Percentiles rank a stretch among this genome's conserved stretches.
These are phyloP conservation scores for Prunella fulvescens DNA, from an alignment of 2,113 vertebrate genomes.

Conservation along the genomic window DNA sequence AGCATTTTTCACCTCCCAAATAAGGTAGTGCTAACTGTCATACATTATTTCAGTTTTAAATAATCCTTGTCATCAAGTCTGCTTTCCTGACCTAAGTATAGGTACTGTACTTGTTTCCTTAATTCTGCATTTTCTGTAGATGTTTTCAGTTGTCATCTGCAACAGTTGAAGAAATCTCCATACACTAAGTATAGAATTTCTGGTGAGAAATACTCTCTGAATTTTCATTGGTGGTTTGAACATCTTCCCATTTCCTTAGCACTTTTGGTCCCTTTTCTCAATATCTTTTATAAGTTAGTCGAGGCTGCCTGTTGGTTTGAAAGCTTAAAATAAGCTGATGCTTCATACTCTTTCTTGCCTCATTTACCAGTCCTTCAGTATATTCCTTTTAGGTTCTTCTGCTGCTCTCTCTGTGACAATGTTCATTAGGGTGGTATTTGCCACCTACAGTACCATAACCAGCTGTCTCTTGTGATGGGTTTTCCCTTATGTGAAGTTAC, in stretches of 20 bases:
- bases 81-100: not conserved
- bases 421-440: not conserved
- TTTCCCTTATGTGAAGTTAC: not conserved
- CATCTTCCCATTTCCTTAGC: not conserved
- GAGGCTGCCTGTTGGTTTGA: not conserved
- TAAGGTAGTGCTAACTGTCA: not conserved
- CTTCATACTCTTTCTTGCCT: not conserved
- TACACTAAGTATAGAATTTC: not conserved
- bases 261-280: not conserved
- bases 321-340: not conserved
- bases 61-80: not conserved
- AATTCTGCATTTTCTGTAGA: not conserved
- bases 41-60: not conserved
- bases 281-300: not conserved
- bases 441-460: not conserved
- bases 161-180: not conserved
- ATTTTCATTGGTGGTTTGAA: not conserved
- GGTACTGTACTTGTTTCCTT: not conserved
- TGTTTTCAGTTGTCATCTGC: not conserved
- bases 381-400: not conserved
- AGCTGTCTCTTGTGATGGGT: not conserved
- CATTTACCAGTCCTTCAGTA: not conserved
- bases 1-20: not conserved
- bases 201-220: not conserved
- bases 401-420: not conserved